Base-by-base conservation (phyloP, 1,140 invertebrate genomes). In the Drosophila yakuba region DNA sequence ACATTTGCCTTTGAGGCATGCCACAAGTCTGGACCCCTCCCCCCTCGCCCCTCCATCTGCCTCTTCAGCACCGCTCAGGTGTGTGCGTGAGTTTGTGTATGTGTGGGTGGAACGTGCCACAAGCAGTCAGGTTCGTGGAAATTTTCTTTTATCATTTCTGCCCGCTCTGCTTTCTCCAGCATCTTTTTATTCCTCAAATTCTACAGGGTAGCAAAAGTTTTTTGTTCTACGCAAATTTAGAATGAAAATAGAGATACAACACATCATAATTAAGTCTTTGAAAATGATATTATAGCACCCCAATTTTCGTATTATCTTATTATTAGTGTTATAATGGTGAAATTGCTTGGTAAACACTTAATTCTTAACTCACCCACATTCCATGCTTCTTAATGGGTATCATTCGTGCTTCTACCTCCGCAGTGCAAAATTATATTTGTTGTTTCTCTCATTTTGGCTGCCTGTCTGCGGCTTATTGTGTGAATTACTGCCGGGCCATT, bases 391-490 rank as follows among this genome's bases (percentile, higher is more conserved):
- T 62, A 35, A 12, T 41, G 32, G 50, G 64, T 84, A 56, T 43
- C 60, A 52, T n/a, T 11, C 38, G 39, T 43, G 39, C 50, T 62
- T 2, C 12, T 47, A 38, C 41, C 14, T 8, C 39, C 10, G 5
- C 7, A 5, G 17, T 35, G 17, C 23, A 48, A 43, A 61, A 51
- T 58, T 67, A 48, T 41, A 61, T 48, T 61, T 48, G 17, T 54
- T 47, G 17, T 35, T 58, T 59, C 57, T 17, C 54, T 51, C 54
- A 32, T 51, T 62, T 54, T 68, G 66, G 38, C 58, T 60, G 78
- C 61, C 74, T 79, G 83, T 88, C 82, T 86, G 78, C 75, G 75
- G 82, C 82, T 86, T 86, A 88, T 79, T 82, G 76, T 88, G 78
- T 82, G 85, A 86, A 86, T 86, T 86, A 86, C 78, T 80, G 71